Conservation (phyloP, 2,888 invertebrate species). For the Amphipoea oculea region DNA sequence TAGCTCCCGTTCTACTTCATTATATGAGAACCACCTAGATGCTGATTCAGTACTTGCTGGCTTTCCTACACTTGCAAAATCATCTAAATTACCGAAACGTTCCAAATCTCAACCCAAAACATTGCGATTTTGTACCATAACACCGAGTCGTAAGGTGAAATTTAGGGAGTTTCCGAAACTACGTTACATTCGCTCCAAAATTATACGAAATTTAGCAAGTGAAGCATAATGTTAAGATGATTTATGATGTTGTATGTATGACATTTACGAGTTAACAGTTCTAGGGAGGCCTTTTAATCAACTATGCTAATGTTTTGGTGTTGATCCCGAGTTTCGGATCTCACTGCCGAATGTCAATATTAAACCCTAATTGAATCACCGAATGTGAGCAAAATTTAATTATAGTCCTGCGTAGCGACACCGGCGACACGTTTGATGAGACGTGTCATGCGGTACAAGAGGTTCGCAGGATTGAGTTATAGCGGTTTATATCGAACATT, state of each 20-base stretch:
- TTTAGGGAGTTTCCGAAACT: slow-evolving; percentile 64
- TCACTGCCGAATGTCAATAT: slow-evolving; percentile 86
- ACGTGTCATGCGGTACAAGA: slow-evolving; percentile 42
- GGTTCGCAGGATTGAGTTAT: slow-evolving; percentile 34
- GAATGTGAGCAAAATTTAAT: slow-evolving; percentile 85
- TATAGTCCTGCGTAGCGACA: slow-evolving; percentile 75
- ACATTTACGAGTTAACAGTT: slow-evolving; percentile 89
- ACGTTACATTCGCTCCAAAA: slow-evolving; percentile 72
- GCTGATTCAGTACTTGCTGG: slow-evolving; percentile 86
- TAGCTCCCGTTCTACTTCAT: slow-evolving; percentile 81
- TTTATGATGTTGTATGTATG: slow-evolving; percentile 89
- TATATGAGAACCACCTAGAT: slow-evolving; percentile 82
- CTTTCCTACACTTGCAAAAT: slow-evolving; percentile 84
- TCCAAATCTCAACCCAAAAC: slow-evolving; percentile 56
- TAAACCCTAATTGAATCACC: slow-evolving; percentile 86
- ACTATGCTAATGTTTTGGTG: slow-evolving; percentile 89
- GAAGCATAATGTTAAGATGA: slow-evolving; percentile 89
- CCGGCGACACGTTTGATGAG: slow-evolving; percentile 69
- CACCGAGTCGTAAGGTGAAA: slow-evolving; percentile 57
- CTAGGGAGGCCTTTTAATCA: slow-evolving; percentile 89
- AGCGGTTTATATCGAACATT: slow-evolving; percentile 12
- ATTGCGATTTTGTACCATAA: slow-evolving; percentile 67
- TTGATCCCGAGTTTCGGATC: slow-evolving; percentile 79
- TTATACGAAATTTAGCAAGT: slow-evolving; percentile 81
- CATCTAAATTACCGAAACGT: slow-evolving; percentile 64